These are phyloP conservation scores for Caracal caracal DNA, from an alignment of 2,113 vertebrate species.

Conservation along the genomic window DNA sequence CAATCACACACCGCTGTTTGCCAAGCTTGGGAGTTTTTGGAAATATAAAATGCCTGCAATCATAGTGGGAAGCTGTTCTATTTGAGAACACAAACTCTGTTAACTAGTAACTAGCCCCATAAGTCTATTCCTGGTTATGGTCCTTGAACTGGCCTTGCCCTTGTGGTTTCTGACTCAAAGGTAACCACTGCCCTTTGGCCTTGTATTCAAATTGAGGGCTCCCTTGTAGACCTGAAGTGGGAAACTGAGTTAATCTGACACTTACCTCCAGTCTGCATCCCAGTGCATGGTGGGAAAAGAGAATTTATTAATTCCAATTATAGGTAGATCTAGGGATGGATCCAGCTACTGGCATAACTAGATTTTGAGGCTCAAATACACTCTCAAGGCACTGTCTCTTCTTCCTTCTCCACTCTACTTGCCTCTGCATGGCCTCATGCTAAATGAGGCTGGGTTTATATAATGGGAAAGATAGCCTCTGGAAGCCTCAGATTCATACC, in stretches of 20 bases:
- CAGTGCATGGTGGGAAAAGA: background rate
- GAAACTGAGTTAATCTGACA: background rate
- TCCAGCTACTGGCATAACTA: background rate
- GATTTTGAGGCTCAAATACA: background rate
- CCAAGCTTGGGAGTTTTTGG: background rate
- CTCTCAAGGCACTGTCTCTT: background rate
- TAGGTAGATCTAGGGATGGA: background rate
- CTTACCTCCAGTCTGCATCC: background rate
- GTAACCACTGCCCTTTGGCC: background rate
- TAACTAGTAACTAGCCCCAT: conserved; percentile 23
- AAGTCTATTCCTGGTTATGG: background rate
- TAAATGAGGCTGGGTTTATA: background rate
- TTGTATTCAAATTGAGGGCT: background rate
- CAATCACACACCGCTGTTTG: background rate
- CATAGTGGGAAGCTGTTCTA: background rate
- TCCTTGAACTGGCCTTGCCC: background rate
- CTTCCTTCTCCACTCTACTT: background rate
- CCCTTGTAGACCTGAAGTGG: background rate
- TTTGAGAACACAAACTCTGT: conserved; percentile 17
- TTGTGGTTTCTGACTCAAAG: background rate
- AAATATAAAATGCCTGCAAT: background rate
- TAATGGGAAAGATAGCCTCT: background rate
- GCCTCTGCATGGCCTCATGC: background rate
- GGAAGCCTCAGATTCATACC: background rate
- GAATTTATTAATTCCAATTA: background rate